Evolutionary conservation across 1,140 invertebrate species (phyloP).

Genomic region (Drosophila neocordata): DNA sequence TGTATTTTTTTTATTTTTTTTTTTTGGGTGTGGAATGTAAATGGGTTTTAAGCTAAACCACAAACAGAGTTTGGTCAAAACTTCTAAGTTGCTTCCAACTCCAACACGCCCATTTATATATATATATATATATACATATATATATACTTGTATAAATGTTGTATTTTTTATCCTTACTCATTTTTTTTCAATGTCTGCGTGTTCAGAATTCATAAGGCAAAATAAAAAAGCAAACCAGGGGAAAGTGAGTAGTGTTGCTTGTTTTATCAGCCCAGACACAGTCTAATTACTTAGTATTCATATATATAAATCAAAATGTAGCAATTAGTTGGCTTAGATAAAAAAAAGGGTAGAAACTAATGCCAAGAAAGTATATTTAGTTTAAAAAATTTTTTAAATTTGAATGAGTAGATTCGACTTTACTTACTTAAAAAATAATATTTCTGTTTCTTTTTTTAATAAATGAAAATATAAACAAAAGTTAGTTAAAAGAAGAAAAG

Average conservation of each 20-base stretch:
- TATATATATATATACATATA: not conserved
- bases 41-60: constrained; percentile 60
- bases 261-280: constrained; percentile 42
- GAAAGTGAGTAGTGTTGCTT: constrained; percentile 6
- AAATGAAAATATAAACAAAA: no score
- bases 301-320: constrained; percentile 13
- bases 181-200: constrained; percentile 35
- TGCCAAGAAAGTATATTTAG: not conserved
- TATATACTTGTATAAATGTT: no score
- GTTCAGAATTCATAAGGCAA: constrained; percentile 46
- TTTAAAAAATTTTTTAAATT: not conserved
- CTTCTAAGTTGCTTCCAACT: constrained; percentile 21
- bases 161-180: constrained; percentile 7
- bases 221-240: not conserved
- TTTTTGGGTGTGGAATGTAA: constrained; percentile 27
- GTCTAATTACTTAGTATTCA: constrained; percentile 39
- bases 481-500: no score
- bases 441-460: no score
- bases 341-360: not conserved
- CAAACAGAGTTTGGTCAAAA: constrained; percentile 50
- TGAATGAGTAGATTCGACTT: no score
- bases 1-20: no score
- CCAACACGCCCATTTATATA: constrained; percentile 13
- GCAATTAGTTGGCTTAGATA: constrained; percentile 3
- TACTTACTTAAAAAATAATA: no score